Conservation (phyloP, 2,797 vertebrate species). For the Alosa sapidissima region DNA sequence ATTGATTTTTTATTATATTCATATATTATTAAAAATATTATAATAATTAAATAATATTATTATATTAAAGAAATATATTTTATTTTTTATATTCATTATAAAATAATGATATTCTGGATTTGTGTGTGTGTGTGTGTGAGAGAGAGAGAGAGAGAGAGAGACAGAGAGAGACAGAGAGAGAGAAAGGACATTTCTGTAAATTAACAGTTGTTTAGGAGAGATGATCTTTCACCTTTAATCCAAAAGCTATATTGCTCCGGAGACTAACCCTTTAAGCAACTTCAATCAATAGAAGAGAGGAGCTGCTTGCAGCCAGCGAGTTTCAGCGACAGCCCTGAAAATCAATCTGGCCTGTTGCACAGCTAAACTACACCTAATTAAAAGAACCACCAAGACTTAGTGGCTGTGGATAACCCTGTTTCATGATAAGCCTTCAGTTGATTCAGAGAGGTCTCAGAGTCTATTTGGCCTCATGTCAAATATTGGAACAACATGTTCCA, state of each 20-base stretch:
- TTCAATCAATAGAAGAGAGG: background rate
- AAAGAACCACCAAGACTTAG: background rate
- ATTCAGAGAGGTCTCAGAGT: background rate
- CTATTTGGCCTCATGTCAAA: background rate
- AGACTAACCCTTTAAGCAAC: slow-evolving; percentile 7
- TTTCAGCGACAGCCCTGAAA: background rate
- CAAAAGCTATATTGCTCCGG: background rate
- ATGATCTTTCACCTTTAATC: background rate
- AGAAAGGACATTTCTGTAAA: background rate
- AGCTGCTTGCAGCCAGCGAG: background rate
- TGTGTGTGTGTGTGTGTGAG: no score
- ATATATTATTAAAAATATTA: no score
- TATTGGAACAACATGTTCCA: background rate
- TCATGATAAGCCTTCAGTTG: slow-evolving; percentile 6
- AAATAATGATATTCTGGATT: no score
- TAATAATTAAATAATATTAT: no score
- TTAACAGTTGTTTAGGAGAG: background rate
- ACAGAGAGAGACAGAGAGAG: background rate
- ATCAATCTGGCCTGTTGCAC: background rate
- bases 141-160: background rate
- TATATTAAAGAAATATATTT: no score
- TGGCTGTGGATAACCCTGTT: background rate
- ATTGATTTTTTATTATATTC: no score
- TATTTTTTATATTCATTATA: no score
- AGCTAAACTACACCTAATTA: slow-evolving; percentile 16